Evolutionary conservation across 2,888 invertebrate species (phyloP).

Genomic region (Malthinus seriepunctatus): DNA sequence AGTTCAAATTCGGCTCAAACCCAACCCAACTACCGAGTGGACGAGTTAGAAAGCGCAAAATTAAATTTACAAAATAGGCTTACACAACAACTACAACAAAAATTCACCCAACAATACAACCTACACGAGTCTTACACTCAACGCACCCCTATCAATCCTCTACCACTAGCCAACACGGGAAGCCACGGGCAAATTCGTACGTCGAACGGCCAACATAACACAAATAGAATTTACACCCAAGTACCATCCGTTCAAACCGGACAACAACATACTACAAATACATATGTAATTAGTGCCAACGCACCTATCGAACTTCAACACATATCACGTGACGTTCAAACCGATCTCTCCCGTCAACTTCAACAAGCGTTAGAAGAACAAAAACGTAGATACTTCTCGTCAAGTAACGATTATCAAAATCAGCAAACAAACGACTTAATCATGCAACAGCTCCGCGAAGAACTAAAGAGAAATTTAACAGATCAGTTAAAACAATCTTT

Average conservation of each 20-base stretch:
- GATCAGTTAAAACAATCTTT: constrained; percentile 41
- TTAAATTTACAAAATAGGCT: constrained; percentile 48
- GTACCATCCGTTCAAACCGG: neutral
- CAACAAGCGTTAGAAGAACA: constrained; percentile 37
- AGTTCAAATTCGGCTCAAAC: constrained; percentile 35
- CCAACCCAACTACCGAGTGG: constrained; percentile 45
- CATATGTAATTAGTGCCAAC: constrained; percentile 12
- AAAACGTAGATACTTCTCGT: constrained; percentile 33
- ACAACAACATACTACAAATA: constrained; percentile 4
- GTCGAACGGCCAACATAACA: neutral
- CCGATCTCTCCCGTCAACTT: constrained; percentile 40
- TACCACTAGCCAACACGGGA: neutral
- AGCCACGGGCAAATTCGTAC: neutral
- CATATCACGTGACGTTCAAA: constrained; percentile 29
- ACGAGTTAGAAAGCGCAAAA: constrained; percentile 46
- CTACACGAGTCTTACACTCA: constrained; percentile 19
- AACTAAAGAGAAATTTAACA: constrained; percentile 49
- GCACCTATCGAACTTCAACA: constrained; percentile 27
- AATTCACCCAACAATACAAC: constrained; percentile 31
- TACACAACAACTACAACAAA: constrained; percentile 38
- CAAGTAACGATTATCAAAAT: constrained; percentile 23
- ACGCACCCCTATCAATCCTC: neutral
- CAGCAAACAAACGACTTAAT: constrained; percentile 38
- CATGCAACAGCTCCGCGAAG: constrained; percentile 44
- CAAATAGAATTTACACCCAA: neutral